A percentile compares a stretch with the other conserved stretches of the same genome.
Conservation (phyloP, 2,113 vertebrate species). For the Dolichotis patagonum region DNA sequence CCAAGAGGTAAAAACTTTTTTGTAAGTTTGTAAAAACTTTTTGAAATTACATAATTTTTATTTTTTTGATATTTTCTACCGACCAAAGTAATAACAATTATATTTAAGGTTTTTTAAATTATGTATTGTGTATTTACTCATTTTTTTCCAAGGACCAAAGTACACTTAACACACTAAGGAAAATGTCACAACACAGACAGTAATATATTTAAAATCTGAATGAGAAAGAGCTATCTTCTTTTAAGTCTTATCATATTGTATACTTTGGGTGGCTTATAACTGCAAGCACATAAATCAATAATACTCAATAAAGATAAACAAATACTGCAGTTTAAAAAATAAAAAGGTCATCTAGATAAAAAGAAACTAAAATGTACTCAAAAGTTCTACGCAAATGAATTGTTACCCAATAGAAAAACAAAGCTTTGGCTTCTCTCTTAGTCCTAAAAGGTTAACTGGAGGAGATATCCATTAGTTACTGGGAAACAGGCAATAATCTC, state of each 20-base stretch:
- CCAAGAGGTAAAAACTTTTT: not conserved
- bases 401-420: not conserved
- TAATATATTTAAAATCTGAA: slow-evolving; percentile 28
- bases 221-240: not conserved
- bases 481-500: not conserved
- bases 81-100: not conserved
- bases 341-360: not conserved
- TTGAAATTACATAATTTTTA: not conserved
- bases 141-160: not conserved
- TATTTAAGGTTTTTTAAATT: not conserved
- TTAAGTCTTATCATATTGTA: not conserved
- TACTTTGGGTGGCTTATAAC: not conserved
- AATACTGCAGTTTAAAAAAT: not conserved
- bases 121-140: not conserved
- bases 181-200: not conserved
- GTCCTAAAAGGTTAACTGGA: not conserved
- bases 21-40: not conserved
- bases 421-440: not conserved
- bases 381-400: not conserved
- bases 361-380: not conserved
- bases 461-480: not conserved
- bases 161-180: not conserved
- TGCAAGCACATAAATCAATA: not conserved
- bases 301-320: not conserved
- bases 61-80: not conserved